Conservation (phyloP, 2,113 vertebrate species). For the Corythoichthys intestinalis region DNA sequence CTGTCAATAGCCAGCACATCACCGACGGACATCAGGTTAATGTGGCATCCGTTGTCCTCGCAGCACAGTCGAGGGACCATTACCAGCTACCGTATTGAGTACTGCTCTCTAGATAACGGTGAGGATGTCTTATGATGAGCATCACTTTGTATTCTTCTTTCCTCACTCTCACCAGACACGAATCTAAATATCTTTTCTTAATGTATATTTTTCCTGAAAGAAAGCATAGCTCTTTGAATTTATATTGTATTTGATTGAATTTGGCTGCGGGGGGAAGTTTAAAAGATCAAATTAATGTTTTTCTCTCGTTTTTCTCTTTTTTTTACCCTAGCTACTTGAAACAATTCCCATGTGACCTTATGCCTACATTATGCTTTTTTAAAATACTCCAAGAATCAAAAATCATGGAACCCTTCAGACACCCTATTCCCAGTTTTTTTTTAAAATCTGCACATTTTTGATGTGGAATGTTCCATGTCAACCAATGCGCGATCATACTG, state of each 20-base stretch:
- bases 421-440: not conserved
- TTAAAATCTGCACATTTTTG: not conserved
- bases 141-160: not conserved
- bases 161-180: not conserved
- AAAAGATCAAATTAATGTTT: not conserved
- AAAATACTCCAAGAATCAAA: not conserved
- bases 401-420: not conserved
- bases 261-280: not conserved
- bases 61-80: constrained; percentile 85
- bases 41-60: constrained; percentile 84
- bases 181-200: not conserved
- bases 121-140: constrained; percentile 45
- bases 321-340: not conserved
- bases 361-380: not conserved
- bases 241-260: not conserved
- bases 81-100: constrained; percentile 89
- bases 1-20: constrained; percentile 86
- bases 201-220: not conserved
- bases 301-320: not conserved
- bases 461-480: not conserved
- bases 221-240: not conserved
- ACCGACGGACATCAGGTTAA: constrained; percentile 84
- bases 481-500: not conserved
- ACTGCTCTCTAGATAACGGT: constrained; percentile 84
- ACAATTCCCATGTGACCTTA: not conserved